Conservation (phyloP, 2,888 invertebrate genomes). For the Eueremaeus valkanovi region DNA sequence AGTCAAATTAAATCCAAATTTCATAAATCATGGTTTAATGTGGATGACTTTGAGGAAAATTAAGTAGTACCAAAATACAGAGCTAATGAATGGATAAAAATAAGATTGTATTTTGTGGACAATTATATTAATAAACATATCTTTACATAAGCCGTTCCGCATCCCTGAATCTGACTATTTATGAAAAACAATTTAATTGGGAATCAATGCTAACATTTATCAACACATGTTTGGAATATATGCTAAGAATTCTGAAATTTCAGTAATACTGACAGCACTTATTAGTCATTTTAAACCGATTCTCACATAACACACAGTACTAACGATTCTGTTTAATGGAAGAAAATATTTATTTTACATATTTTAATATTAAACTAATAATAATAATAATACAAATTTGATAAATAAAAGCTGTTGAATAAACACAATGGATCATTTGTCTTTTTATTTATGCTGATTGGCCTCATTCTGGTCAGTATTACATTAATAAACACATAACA, state of each 20-base stretch:
- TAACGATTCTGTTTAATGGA: too few relatives aligned
- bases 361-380: too few relatives aligned
- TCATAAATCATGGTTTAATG: too few relatives aligned
- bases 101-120: too few relatives aligned
- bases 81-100: not conserved
- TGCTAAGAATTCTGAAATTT: too few relatives aligned
- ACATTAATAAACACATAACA: slow-evolving; percentile 11
- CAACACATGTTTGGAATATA: not conserved
- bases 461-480: slow-evolving; percentile 11
- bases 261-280: not conserved
- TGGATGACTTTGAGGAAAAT: too few relatives aligned
- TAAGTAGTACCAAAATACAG: too few relatives aligned
- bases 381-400: not conserved
- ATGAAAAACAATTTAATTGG: not conserved
- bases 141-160: too few relatives aligned
- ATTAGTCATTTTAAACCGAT: not conserved
- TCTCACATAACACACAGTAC: not conserved
- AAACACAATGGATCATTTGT: not conserved
- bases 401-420: not conserved
- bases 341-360: too few relatives aligned
- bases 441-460: not conserved
- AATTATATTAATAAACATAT: not conserved
- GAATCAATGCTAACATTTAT: not conserved
- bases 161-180: not conserved
- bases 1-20: too few relatives aligned